Conservation (phyloP, 2,888 invertebrate species). For the Watsonalla cultraria region DNA sequence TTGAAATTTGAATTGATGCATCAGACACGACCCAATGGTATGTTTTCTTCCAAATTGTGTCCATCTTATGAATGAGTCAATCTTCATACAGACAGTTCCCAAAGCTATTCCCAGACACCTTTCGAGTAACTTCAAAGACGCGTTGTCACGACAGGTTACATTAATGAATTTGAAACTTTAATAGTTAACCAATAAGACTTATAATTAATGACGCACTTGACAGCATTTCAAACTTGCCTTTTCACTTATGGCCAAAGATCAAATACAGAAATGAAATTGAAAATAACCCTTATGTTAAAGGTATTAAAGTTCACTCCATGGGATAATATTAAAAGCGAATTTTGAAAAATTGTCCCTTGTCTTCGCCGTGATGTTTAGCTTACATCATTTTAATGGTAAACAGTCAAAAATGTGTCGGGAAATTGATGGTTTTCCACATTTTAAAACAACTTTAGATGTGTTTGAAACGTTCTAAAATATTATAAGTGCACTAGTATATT, state of each 20-base stretch:
- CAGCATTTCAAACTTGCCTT: constrained; percentile 10
- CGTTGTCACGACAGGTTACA: too few relatives aligned
- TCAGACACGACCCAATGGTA: too few relatives aligned
- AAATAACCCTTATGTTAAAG: constrained; percentile 4
- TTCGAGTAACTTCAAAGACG: too few relatives aligned
- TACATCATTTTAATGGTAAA: constrained; percentile 18
- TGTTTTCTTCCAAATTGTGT: too few relatives aligned
- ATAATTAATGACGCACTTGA: constrained; percentile 29
- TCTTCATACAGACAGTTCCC: too few relatives aligned
- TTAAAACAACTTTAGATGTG: background rate
- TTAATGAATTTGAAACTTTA: background rate
- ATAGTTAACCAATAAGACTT: background rate
- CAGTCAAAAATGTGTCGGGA: background rate
- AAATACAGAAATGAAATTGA: background rate
- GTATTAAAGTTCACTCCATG: background rate
- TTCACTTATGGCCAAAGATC: background rate
- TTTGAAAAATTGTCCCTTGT: constrained; percentile 38
- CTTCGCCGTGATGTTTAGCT: constrained; percentile 31
- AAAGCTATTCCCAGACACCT: too few relatives aligned
- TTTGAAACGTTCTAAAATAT: too few relatives aligned
- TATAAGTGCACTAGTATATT: too few relatives aligned
- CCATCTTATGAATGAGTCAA: too few relatives aligned
- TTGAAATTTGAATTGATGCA: too few relatives aligned
- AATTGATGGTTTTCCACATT: background rate
- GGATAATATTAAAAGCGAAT: constrained; percentile 9